phyloP scores from a whole-genome alignment of 2,888 invertebrate genomes.

The Hybos culiciformis region DNA sequence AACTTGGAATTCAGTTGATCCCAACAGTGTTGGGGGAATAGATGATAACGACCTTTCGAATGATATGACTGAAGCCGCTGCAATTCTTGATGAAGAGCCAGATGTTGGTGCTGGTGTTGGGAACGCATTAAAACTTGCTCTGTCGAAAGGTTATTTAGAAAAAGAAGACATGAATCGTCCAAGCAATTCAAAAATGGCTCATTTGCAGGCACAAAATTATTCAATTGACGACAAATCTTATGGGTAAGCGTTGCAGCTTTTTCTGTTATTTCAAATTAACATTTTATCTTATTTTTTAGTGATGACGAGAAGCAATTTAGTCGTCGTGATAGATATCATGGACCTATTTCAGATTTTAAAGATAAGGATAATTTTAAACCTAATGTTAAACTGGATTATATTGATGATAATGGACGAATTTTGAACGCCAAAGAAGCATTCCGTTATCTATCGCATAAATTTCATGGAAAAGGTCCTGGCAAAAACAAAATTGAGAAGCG shows the following conservation, averaged over 20 bases:
- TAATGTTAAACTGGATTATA: constrained; percentile 90
- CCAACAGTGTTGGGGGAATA: constrained; percentile 35
- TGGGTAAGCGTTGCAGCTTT: constrained; percentile 35
- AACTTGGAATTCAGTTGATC: constrained; percentile 75
- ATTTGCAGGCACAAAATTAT: constrained; percentile 66
- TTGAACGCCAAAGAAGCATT: constrained; percentile 95
- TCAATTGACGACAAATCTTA: constrained; percentile 66
- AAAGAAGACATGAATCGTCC: constrained; percentile 62
- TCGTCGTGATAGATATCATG: constrained; percentile 58
- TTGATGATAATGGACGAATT: constrained; percentile 88
- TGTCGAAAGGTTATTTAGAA: constrained; percentile 88
- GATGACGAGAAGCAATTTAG: constrained; percentile 74
- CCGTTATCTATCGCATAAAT: constrained; percentile 90
- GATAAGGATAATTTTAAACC: constrained; percentile 86
- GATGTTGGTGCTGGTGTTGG: constrained; percentile 83
- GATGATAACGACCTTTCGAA: constrained; percentile 35
- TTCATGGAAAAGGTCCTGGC: constrained; percentile 98
- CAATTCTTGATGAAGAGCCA: constrained; percentile 76
- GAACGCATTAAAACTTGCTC: constrained; percentile 77
- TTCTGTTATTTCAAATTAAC: constrained; percentile 6
- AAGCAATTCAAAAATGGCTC: constrained; percentile 56
- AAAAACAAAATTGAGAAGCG: constrained; percentile 97
- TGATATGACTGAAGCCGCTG: constrained; percentile 32
- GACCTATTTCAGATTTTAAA: constrained; percentile 81
- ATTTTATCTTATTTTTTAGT: constrained; percentile 29